Percentiles rank a stretch among this genome's conserved stretches.
Conservation (phyloP, 2,888 invertebrate genomes). For the Adineta ricciae region DNA sequence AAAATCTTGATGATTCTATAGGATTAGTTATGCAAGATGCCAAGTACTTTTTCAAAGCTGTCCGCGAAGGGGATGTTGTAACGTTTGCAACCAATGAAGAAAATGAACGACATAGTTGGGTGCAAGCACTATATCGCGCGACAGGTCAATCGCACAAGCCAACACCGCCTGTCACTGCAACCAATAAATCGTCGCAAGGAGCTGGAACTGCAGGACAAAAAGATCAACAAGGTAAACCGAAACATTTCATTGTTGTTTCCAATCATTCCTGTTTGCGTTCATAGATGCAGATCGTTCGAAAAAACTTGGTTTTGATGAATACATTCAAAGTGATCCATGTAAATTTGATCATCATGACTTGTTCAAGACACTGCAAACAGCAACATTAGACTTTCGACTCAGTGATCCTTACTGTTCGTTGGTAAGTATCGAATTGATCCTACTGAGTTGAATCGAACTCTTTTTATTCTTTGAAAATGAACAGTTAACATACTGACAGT, state of each 20-base stretch:
- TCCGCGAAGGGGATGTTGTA: conserved; percentile 92
- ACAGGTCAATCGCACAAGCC: conserved; percentile 99
- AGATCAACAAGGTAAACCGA: conserved; percentile 27
- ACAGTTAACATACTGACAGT: not conserved
- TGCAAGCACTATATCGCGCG: conserved; percentile 80
- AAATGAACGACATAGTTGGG: conserved; percentile 32
- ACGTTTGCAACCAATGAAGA: conserved; percentile 85
- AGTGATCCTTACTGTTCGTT: conserved; percentile 93
- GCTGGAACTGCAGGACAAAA: not conserved
- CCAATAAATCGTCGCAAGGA: not conserved
- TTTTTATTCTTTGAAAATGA: not conserved
- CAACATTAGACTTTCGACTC: conserved; percentile 84
- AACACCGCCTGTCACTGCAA: conserved; percentile 51
- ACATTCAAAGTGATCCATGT: conserved; percentile 95
- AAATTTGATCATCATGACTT: conserved; percentile 85
- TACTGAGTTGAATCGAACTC: too few species aligned
- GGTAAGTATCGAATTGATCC: conserved; percentile 39
- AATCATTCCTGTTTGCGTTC: not conserved
- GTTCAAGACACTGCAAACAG: conserved; percentile 79
- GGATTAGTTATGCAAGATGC: conserved; percentile 65
- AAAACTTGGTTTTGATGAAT: conserved; percentile 71
- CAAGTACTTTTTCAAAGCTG: conserved; percentile 92
- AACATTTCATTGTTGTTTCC: too few species aligned
- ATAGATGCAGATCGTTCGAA: conserved; percentile 82
- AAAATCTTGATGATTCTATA: not conserved